These are phyloP conservation scores for Pyxicephalus adspersus DNA, from an alignment of 2,113 vertebrate genomes.

Conservation along the genomic window DNA sequence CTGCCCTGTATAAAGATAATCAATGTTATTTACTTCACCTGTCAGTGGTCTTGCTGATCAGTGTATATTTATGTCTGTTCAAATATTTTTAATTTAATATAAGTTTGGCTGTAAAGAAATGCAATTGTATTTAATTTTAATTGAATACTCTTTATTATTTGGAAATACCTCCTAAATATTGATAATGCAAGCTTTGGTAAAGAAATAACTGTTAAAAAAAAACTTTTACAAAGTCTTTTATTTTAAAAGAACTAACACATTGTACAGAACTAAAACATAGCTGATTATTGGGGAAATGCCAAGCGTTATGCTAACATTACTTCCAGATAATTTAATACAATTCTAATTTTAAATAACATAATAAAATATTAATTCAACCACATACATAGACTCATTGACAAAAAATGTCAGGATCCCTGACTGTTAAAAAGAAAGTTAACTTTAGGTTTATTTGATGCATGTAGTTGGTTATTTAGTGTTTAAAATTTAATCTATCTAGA, in stretches of 20 bases:
- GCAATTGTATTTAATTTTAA: no score
- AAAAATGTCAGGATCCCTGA: conserved; percentile 18
- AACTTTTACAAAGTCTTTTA: no score
- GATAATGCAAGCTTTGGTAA: no score
- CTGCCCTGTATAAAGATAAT: no score
- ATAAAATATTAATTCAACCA: conserved; percentile 22
- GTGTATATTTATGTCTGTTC: no score
- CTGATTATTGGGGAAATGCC: neutral
- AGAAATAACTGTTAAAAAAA: no score
- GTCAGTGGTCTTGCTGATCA: no score
- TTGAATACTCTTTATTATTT: no score
- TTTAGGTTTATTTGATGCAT: conserved; percentile 3
- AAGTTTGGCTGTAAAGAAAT: no score
- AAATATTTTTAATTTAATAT: no score
- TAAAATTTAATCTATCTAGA: conserved; percentile 40
- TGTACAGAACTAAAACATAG: conserved; percentile 1
- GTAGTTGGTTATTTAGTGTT: conserved; percentile 24
- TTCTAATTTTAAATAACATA: conserved; percentile 41
- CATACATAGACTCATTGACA: conserved; percentile 26
- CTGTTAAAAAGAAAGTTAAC: conserved; percentile 32
- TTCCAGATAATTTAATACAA: conserved; percentile 36
- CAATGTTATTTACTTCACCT: no score
- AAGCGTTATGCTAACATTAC: conserved; percentile 7
- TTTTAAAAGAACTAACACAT: neutral
- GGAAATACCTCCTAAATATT: no score